Evolutionary conservation across 1,140 invertebrate genomes (phyloP), one percentile per base, ranked within the genome.

Genomic region (Zaprionus ornatus): DNA sequence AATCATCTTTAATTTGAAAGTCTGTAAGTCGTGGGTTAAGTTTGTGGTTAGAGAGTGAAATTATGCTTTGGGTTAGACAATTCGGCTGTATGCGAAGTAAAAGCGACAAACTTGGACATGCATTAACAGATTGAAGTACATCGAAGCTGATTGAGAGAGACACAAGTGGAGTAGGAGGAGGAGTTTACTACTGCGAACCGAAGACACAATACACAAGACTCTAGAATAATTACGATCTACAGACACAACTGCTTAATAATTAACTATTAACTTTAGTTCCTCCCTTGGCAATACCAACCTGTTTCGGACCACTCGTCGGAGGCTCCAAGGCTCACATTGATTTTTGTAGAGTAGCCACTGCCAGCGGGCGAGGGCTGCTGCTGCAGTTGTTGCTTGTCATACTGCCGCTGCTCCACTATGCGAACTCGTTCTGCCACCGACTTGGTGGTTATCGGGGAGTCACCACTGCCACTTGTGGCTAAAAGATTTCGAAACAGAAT

Each of bases 291-390:
- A 73, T 64, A 82, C 91, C 70, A 59, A 92, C 91, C 91, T 91
- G 84, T 54, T 60, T 90, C 88, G 19, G 62, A 48, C 91, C 91
- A 92, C 32, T 90, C 79, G 42, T 88, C 69, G 10, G 29, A 32
- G 9, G 67, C 42, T 27, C 92, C 84, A 15, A 92, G 74, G 74
- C 79, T 92, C 42, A 92, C 76, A 93, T 95, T 95, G 40, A 95
- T 93, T 84, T 94, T 94, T 0, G 94, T 95, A 0, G 94, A 95
- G 84, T 94, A 95, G 12, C 94, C 94, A 61, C 79, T 92, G 25
- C 79, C 77, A 13, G 69, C 65, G 0, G 85, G 81, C 19, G 84
- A 87, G 6, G 59, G n/a, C 25, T 76, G 80, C 67, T 71, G 63
- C 23, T 71, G 81, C 67, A 68, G 56, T 21, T 77, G 70, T n/a